Percentiles rank a stretch among this genome's conserved stretches.
phyloP scores from a whole-genome alignment of 2,113 vertebrate species.

The Tachysurus vachellii region DNA sequence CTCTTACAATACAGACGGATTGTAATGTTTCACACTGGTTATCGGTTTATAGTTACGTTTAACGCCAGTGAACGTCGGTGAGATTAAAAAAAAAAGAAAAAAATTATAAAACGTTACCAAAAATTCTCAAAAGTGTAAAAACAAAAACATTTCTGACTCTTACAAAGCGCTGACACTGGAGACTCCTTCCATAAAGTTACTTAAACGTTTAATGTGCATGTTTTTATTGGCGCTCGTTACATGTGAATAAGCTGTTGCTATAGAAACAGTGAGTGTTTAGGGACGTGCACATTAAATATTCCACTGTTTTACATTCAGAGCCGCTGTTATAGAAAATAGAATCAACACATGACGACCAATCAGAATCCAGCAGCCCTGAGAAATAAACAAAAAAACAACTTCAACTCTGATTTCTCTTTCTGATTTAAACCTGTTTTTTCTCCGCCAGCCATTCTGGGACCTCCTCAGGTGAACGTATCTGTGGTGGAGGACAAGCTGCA shows the following conservation, averaged over 20 bases:
- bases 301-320: background rate
- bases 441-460: conserved; percentile 77
- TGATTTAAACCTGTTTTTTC: background rate
- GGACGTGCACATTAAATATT: too few relatives aligned
- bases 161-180: background rate
- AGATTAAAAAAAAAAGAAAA: too few relatives aligned
- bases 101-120: too few relatives aligned
- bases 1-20: background rate
- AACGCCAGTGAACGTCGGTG: too few relatives aligned
- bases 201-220: too few relatives aligned
- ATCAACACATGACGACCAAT: background rate
- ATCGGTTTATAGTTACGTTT: background rate
- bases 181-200: background rate
- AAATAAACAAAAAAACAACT: background rate
- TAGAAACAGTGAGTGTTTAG: background rate
- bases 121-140: background rate
- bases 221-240: background rate
- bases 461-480: conserved; percentile 75
- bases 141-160: background rate
- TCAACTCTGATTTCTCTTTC: background rate
- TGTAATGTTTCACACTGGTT: background rate
- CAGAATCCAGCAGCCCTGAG: background rate
- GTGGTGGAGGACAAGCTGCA: conserved; percentile 70
- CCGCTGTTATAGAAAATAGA: background rate
- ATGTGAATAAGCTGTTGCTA: background rate